Conservation (phyloP, 2,888 invertebrate genomes). For the Lutraria lutraria region DNA sequence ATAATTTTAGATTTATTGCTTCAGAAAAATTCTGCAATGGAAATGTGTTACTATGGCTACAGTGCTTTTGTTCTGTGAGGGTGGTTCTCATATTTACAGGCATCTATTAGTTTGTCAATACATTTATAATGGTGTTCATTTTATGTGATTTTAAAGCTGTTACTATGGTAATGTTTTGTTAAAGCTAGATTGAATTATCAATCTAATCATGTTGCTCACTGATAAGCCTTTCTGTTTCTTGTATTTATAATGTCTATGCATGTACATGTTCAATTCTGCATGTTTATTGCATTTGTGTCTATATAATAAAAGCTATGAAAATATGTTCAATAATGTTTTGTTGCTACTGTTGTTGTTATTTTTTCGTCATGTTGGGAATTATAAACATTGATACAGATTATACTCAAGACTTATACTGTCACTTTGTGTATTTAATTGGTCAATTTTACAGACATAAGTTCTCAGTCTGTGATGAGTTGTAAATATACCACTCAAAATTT, state of each 20-base stretch:
- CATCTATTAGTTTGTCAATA: background rate
- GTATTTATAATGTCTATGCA: constrained; percentile 12
- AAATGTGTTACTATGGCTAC: background rate
- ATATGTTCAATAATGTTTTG: background rate
- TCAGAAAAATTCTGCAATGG: background rate
- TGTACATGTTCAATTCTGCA: background rate
- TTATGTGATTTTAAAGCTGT: background rate
- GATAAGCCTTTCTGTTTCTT: constrained; percentile 16
- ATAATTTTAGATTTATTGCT: background rate
- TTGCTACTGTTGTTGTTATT: background rate
- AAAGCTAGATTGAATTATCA: constrained; percentile 6
- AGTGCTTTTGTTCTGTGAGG: constrained; percentile 8
- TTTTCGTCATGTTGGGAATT: background rate
- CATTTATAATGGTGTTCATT: background rate
- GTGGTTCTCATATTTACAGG: background rate
- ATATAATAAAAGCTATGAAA: constrained; percentile 20
- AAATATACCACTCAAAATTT: no score
- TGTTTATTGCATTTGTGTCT: constrained; percentile 20
- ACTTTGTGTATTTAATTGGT: no score
- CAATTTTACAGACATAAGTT: no score
- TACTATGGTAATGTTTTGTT: constrained; percentile 14
- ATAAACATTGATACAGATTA: background rate
- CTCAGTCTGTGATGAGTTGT: no score
- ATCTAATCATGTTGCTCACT: constrained; percentile 15
- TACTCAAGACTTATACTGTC: background rate